Conservation (phyloP, 2,797 vertebrate species). For the Gephyroberyx darwinii region DNA sequence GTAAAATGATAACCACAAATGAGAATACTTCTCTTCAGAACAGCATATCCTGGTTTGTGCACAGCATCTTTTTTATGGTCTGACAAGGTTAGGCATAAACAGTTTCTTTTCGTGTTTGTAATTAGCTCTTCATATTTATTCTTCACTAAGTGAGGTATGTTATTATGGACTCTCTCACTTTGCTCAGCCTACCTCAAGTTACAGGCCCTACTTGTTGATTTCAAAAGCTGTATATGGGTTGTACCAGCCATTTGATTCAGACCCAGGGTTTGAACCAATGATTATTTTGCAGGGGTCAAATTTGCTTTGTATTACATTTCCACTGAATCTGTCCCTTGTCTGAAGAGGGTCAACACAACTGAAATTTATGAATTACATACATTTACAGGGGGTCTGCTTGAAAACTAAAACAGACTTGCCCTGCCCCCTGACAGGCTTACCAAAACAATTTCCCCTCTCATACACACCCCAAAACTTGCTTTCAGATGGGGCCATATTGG, state of each 20-base stretch:
- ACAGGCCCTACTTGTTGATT: background rate
- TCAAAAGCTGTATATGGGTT: background rate
- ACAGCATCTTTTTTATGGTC: background rate
- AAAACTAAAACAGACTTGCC: background rate
- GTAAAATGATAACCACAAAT: slow-evolving; percentile 16
- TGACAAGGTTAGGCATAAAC: background rate
- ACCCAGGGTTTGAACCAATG: background rate
- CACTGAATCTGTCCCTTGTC: slow-evolving; percentile 8
- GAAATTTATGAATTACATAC: slow-evolving; percentile 6
- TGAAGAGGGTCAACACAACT: slow-evolving; percentile 25
- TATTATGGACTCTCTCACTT: no score
- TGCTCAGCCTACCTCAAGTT: no score
- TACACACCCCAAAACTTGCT: background rate
- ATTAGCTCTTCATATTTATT: background rate
- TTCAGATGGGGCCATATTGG: background rate
- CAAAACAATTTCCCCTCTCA: background rate
- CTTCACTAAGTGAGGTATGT: no score
- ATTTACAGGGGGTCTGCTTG: no score
- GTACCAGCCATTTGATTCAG: slow-evolving; percentile 1
- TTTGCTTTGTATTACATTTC: background rate
- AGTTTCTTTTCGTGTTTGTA: background rate
- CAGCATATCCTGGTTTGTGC: background rate
- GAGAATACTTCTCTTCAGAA: background rate
- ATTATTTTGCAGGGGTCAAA: slow-evolving; percentile 9
- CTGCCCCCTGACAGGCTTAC: background rate